Evolutionary conservation across 2,797 vertebrate species (phyloP).

Genomic region (Chrosomus eos): DNA sequence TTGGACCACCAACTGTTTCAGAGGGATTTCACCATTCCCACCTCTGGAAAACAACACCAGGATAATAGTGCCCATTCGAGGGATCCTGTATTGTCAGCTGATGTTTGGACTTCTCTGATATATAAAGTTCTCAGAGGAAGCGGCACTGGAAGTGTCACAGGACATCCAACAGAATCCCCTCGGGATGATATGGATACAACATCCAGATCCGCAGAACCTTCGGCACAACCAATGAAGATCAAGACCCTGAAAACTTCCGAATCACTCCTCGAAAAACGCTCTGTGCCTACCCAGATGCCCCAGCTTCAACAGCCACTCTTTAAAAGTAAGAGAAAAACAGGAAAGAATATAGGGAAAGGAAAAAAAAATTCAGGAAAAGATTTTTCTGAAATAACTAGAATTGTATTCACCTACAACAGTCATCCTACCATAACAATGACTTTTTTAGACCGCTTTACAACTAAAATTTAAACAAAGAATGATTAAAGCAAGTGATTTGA

Average conservation of each 20-base stretch:
- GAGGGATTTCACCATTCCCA: slow-evolving; percentile 42
- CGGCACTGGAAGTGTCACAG: not conserved
- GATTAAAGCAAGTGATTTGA: not conserved
- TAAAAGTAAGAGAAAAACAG: slow-evolving; percentile 15
- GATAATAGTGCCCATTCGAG: not conserved
- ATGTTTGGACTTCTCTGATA: slow-evolving; percentile 25
- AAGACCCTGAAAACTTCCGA: not conserved
- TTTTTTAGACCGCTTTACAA: not conserved
- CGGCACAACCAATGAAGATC: not conserved
- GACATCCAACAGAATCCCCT: not conserved
- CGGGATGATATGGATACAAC: not conserved
- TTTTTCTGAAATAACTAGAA: not conserved
- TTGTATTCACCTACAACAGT: not conserved
- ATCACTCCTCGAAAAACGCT: not conserved
- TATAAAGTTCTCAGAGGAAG: slow-evolving; percentile 26
- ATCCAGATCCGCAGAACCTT: not conserved
- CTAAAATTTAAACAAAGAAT: not conserved
- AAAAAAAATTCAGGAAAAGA: not conserved
- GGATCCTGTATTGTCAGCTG: not conserved
- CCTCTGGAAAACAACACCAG: not conserved
- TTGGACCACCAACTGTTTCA: slow-evolving; percentile 62
- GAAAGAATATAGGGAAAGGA: not conserved
- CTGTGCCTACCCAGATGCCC: slow-evolving; percentile 12
- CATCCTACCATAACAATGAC: not conserved
- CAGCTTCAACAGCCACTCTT: slow-evolving; percentile 18